phyloP scores from a whole-genome alignment of 35 echinoderm and acorn worm genomes.

The Patiria miniata region DNA sequence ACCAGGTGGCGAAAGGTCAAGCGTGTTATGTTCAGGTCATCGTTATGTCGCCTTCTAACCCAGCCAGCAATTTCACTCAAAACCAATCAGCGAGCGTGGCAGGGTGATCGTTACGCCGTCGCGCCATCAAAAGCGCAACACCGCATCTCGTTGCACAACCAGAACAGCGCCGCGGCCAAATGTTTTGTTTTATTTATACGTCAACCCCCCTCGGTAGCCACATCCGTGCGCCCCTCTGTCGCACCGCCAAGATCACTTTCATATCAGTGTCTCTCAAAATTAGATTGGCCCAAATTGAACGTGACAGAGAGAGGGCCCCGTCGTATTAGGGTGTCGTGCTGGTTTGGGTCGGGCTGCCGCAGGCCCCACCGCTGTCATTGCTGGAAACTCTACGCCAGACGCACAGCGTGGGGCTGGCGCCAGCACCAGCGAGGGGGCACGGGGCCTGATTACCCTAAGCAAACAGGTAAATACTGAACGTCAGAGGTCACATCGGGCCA shows the following conservation, averaged over 20 bases:
- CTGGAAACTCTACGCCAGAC: conserved; percentile 77
- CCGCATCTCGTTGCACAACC: conserved; percentile 24
- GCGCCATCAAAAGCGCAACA: conserved; percentile 26
- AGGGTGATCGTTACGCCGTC: conserved; percentile 20
- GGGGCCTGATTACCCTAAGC: conserved; percentile 67
- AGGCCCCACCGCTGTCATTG: conserved; percentile 19
- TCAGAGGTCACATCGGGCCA: neutral
- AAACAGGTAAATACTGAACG: conserved; percentile 86
- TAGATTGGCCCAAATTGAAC: conserved; percentile 78
- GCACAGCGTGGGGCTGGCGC: conserved; percentile 85
- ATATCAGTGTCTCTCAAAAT: conserved; percentile 84
- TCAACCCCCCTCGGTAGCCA: conserved; percentile 12
- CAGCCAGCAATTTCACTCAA: conserved; percentile 27
- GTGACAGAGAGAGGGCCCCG: conserved; percentile 76
- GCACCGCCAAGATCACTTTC: conserved; percentile 35
- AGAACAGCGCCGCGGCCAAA: neutral
- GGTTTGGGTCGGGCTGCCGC: conserved; percentile 27
- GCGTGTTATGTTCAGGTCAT: conserved; percentile 16
- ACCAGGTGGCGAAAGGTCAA: conserved; percentile 1
- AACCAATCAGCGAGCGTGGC: neutral
- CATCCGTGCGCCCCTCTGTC: conserved; percentile 28
- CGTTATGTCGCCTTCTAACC: neutral
- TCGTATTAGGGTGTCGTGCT: conserved; percentile 66
- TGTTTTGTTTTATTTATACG: neutral
- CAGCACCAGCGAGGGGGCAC: conserved; percentile 57